Evolutionary conservation across 2,113 vertebrate species (phyloP), one percentile per base, ranked within the genome.

Genomic region (Carollia perspicillata): DNA sequence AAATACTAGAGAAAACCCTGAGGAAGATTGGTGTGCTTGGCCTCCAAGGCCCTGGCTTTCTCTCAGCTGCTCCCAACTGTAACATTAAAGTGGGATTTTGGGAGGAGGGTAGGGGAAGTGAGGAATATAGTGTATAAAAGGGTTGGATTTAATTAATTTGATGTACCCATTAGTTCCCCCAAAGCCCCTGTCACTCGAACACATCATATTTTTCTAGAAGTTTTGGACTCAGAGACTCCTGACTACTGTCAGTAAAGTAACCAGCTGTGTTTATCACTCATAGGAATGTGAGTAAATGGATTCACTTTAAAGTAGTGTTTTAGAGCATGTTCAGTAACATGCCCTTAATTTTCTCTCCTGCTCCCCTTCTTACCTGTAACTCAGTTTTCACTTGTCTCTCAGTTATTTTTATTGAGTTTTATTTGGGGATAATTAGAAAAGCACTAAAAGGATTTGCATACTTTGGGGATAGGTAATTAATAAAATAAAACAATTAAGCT

Each of bases 361-460:
- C 13, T 69, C 81, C 63, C 35, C 28, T 63, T 68, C 65, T n/a
- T 16, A 2, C 68, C 20, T 78, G 16, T 77, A 40, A 51, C 51
- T 92, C 84, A 37, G 44, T 71, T 80, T 84, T 77, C 63, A 74
- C 53, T 66, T 75, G 10, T 37, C 66, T 42, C n/a, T 68, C 35
- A 53, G 49, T 75, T 71, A 60, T 84, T 96, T 90, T 55, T 65
- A 66, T 88, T 60, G 91, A 84, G n/a, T 84, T 88, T 86, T 80
- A 81, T 71, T 84, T 66, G 22, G n/a, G 74, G 33, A 17, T 94
- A 68, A 78, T 78, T 81, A 53, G 60, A 53, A 42, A 87, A 53
- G 28, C 69, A 53, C n/a, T 13, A 5, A 71, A 68, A 88, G 58
- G 79, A 26, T 72, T 26, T 63, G n/a, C 75, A 42, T 81, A 42